phyloP scores from a whole-genome alignment of 2,113 vertebrate species.

The Myotis brandtii region DNA sequence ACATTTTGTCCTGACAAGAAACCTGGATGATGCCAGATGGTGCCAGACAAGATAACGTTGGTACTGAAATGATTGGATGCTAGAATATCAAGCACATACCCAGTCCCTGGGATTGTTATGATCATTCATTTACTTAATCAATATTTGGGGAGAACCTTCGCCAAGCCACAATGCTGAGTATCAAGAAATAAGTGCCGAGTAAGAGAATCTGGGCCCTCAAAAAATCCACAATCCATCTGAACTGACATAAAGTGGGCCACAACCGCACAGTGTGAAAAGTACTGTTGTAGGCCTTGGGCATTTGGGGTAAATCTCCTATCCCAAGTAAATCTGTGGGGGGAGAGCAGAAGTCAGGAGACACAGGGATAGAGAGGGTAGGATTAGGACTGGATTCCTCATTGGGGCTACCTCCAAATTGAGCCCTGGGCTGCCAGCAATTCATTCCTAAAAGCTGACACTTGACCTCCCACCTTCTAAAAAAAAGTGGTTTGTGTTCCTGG shows the following conservation, averaged over 20 bases:
- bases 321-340: background rate
- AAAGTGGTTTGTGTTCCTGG: background rate
- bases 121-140: background rate
- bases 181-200: background rate
- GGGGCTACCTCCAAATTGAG: background rate
- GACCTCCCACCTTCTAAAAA: background rate
- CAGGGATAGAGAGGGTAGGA: background rate
- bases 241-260: background rate
- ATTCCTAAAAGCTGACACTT: background rate
- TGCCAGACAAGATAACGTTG: background rate
- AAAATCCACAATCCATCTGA: background rate
- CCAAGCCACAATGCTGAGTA: background rate
- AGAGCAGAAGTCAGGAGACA: background rate
- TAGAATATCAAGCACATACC: background rate
- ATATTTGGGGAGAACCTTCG: background rate
- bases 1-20: background rate
- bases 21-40: background rate
- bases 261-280: background rate
- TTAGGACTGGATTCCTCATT: background rate
- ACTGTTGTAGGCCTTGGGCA: background rate
- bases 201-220: background rate
- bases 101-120: background rate
- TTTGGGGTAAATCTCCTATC: background rate
- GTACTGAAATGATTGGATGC: background rate
- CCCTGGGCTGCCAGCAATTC: background rate